Evolutionary conservation across 2,888 invertebrate genomes (phyloP), one percentile per base, ranked within the genome.

Genomic region (Synergus umbraculus): DNA sequence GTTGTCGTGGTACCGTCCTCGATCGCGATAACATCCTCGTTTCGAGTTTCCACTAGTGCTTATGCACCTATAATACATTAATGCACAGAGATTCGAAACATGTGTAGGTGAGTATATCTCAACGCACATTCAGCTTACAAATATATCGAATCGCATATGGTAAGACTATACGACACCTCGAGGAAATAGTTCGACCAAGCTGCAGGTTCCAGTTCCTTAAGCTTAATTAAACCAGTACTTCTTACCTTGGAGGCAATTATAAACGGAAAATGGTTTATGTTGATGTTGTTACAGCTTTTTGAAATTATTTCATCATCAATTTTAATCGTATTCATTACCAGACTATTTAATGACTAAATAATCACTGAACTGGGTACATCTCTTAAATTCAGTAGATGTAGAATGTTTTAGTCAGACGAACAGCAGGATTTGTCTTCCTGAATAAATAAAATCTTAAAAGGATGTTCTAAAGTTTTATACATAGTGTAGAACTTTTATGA

Each of bases 11-110:
- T 81, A 81, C 73, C 73, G 76, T 79, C 78, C 78, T 63, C 63
- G 79, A 18, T 79, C 81, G 77, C 78, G 82, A 83, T 83, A 83
- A 83, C 79, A 80, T 83, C 80, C 83, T 83, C 82, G 83, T 83
- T 83, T 81, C 81, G 79, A 76, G 80, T 83, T 76, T 82, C 80
- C 77, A 79, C 78, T 29, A 13, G 13, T 29, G 2, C 22, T 63
- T 29, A 29, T 63, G 29, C 63, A 63, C 22, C 12, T 29, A 29
- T 29, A 29, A 29, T 29, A 29, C 63, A 22, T 13, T 13, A 10
- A 63, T 13, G 13, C 12, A 10, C 4, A 10, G 18, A 5, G 10
- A 63, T 29, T 63, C 29, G 29, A 63, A 63, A 63, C 22, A 4
- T 13, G 63, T 63, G 29, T 63, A 18, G 22, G 63, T 63, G 29